Conservation (phyloP, 2,888 invertebrate genomes). For the Phragmatobia fuliginosa region DNA sequence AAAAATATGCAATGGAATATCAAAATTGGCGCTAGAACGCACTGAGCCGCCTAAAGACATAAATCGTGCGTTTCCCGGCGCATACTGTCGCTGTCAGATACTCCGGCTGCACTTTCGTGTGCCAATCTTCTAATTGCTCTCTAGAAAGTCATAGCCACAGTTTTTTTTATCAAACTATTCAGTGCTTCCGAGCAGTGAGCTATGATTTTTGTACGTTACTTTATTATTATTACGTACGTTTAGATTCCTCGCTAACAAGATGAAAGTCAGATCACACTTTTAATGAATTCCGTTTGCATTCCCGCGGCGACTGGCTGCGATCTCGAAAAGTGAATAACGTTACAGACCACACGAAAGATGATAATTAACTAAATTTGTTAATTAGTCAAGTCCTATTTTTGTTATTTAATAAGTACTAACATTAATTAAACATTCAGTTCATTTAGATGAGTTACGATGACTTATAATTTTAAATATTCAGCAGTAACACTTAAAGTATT, state of each 20-base stretch:
- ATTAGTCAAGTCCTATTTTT: slow-evolving; percentile 37
- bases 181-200: slow-evolving; percentile 63
- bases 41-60: slow-evolving; percentile 36
- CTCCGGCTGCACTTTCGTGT: slow-evolving; percentile 76
- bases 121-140: slow-evolving; percentile 81
- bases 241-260: slow-evolving; percentile 77
- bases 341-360: slow-evolving; percentile 51
- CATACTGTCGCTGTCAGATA: slow-evolving; percentile 47
- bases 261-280: slow-evolving; percentile 79
- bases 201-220: slow-evolving; percentile 77
- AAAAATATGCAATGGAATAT: slow-evolving; percentile 29
- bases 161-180: slow-evolving; percentile 67
- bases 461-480: neutral
- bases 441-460: neutral
- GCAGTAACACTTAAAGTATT: neutral
- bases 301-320: slow-evolving; percentile 53
- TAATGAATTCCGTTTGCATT: slow-evolving; percentile 72
- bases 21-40: slow-evolving; percentile 42
- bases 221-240: slow-evolving; percentile 68
- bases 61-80: slow-evolving; percentile 53
- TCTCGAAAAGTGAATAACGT: slow-evolving; percentile 59
- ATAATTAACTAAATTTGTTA: slow-evolving; percentile 50
- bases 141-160: slow-evolving; percentile 77
- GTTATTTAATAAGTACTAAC: neutral
- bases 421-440: neutral